These are phyloP conservation scores for Andrena cerasifolii DNA, from an alignment of 1,140 invertebrate genomes.

Conservation along the genomic window DNA sequence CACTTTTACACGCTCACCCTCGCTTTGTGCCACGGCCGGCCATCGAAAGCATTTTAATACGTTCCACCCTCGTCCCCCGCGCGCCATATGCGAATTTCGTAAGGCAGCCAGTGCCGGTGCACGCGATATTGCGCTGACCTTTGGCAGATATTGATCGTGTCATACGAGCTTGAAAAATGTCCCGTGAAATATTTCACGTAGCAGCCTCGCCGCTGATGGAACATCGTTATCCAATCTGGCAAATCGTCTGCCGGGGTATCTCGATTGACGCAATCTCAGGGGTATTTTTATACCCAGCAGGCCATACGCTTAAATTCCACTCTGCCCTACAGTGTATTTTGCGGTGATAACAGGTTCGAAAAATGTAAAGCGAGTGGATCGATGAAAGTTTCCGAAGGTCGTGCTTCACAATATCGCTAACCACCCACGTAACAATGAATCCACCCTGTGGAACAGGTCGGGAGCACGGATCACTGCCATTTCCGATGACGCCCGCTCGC, in stretches of 20 bases:
- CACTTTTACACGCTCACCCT: constrained; percentile 40
- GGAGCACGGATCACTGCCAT: constrained; percentile 46
- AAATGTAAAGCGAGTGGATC: too few species aligned
- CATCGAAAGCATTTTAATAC: constrained; percentile 64
- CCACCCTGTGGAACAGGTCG: constrained; percentile 29
- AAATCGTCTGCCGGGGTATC: too few species aligned
- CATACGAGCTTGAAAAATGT: neutral
- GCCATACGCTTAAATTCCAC: too few species aligned
- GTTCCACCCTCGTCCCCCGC: constrained; percentile 45
- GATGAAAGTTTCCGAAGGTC: neutral
- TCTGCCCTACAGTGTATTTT: too few species aligned
- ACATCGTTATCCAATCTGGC: neutral
- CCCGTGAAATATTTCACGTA: neutral
- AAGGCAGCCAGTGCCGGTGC: constrained; percentile 21
- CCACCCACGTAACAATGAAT: constrained; percentile 31
- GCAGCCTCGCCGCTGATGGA: too few species aligned
- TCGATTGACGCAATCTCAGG: too few species aligned
- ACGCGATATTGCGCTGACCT: constrained; percentile 29
- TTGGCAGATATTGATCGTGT: constrained; percentile 21
- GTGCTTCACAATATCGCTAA: constrained; percentile 24
- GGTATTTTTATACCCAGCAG: too few species aligned
- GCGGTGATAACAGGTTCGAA: too few species aligned
- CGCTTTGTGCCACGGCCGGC: neutral
- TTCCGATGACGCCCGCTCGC: constrained; percentile 46
- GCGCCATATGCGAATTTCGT: constrained; percentile 49